Conservation (phyloP, 2,113 vertebrate species). For the Sturnira hondurensis region DNA sequence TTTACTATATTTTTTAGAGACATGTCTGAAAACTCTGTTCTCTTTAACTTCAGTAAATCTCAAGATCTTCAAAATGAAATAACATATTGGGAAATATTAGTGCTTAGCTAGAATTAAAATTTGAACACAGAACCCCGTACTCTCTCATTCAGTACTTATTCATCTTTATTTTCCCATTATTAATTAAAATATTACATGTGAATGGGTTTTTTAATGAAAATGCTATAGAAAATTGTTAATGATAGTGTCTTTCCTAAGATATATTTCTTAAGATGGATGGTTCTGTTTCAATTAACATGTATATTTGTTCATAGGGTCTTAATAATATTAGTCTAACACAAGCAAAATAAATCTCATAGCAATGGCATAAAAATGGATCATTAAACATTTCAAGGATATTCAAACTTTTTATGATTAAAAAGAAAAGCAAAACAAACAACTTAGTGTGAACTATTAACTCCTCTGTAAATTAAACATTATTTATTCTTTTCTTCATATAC, state of each 20-base stretch:
- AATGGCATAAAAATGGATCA: neutral
- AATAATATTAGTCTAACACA: neutral
- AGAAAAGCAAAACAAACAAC: neutral
- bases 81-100: neutral
- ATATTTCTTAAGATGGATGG: neutral
- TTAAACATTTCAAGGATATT: neutral
- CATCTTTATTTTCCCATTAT: neutral
- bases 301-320: neutral
- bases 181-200: neutral
- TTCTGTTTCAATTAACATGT: neutral
- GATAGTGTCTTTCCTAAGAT: neutral
- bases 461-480: neutral
- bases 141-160: neutral
- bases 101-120: neutral
- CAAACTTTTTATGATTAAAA: neutral
- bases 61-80: neutral
- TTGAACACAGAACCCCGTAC: neutral
- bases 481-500: neutral
- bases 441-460: neutral
- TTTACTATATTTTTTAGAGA: neutral
- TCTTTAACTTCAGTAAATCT: neutral
- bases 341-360: neutral
- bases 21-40: neutral
- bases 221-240: neutral
- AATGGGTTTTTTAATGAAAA: neutral